These are phyloP conservation scores for Choloepus didactylus DNA, from an alignment of 2,797 vertebrate genomes.

Conservation along the genomic window DNA sequence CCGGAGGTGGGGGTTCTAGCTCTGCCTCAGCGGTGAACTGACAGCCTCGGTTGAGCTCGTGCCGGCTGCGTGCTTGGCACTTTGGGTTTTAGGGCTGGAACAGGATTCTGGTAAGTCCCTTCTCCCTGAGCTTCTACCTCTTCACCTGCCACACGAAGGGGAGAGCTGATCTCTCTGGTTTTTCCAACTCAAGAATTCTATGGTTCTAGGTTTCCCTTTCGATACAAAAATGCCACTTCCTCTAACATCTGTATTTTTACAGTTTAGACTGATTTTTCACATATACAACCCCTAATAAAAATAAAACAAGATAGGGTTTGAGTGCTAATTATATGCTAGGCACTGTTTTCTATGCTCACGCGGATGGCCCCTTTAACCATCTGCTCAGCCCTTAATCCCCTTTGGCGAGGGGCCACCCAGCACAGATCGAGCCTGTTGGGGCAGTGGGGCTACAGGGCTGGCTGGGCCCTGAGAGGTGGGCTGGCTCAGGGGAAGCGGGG, in stretches of 20 bases:
- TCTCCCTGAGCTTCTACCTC: not conserved
- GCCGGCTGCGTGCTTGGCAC: not conserved
- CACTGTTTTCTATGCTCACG: fast-evolving
- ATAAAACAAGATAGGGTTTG: not conserved
- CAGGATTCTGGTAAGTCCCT: not conserved
- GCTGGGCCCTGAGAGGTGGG: not conserved
- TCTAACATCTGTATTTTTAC: not conserved
- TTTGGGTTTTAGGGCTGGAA: not conserved
- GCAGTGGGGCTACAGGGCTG: not conserved
- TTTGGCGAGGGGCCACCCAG: not conserved
- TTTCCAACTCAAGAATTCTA: not conserved
- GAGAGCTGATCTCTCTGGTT: not conserved
- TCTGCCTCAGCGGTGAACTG: not conserved
- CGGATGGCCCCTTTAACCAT: not conserved
- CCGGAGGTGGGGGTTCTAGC: not conserved
- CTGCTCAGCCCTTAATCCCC: not conserved
- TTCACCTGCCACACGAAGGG: not conserved
- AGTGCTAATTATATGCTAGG: too few relatives aligned
- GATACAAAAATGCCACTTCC: not conserved
- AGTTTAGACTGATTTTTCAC: not conserved
- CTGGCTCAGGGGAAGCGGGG: not conserved
- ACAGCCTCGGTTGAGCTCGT: not conserved
- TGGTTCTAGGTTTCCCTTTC: not conserved
- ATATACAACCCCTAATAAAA: not conserved
- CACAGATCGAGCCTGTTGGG: not conserved